Percentiles rank a stretch among this genome's conserved stretches.
These are phyloP conservation scores for Drosophila ustulata DNA, from an alignment of 2,888 invertebrate genomes.

Conservation along the genomic window DNA sequence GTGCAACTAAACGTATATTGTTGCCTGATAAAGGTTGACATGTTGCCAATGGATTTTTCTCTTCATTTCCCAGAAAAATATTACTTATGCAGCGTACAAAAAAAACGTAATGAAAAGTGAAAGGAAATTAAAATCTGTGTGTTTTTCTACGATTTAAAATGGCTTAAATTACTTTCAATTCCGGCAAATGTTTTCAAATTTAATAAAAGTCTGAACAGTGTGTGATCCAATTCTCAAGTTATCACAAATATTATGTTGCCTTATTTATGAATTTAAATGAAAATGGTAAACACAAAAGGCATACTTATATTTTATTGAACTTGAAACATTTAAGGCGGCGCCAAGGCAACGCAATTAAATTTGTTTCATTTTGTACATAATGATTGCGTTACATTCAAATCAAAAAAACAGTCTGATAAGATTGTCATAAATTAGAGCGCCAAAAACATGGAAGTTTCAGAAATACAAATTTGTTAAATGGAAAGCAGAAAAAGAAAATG, in stretches of 20 bases:
- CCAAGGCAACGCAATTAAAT: constrained; percentile 1
- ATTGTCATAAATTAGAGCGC: no score
- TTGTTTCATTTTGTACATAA: neutral
- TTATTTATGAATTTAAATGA: constrained; percentile 1
- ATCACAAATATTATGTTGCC: neutral
- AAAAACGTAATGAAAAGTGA: neutral
- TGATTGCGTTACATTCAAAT: no score
- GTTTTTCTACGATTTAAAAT: no score
- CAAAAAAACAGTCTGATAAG: no score
- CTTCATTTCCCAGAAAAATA: neutral
- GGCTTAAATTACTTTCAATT: no score
- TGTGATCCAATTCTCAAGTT: no score
- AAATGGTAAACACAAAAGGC: neutral
- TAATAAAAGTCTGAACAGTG: no score
- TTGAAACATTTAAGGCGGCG: neutral
- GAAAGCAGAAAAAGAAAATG: neutral
- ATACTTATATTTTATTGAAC: neutral
- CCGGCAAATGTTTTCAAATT: no score
- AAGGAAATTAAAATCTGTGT: neutral
- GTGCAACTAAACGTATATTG: neutral
- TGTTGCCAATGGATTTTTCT: neutral
- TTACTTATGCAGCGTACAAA: no score
- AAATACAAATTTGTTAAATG: neutral
- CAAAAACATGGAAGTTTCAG: no score
- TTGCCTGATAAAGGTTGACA: neutral